phyloP scores from a whole-genome alignment of 2,797 vertebrate species.

The Clarias platycephalus region DNA sequence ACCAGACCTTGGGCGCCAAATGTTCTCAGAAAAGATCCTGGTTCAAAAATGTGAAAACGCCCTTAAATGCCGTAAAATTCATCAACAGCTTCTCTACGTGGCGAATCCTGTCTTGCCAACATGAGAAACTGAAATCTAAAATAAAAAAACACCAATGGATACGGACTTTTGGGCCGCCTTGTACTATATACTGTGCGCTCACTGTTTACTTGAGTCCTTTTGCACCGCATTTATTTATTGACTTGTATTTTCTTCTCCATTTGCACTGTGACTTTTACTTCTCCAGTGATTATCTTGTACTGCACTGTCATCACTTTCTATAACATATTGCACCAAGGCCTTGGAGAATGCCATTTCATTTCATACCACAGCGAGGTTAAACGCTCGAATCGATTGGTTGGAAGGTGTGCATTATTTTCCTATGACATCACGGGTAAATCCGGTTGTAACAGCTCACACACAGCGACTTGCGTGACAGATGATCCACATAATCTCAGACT shows the following conservation, averaged over 20 bases:
- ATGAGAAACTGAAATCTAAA: too few relatives aligned
- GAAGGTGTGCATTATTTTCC: background rate
- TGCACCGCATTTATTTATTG: background rate
- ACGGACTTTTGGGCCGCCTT: too few relatives aligned
- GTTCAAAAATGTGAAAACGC: too few relatives aligned
- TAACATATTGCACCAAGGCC: constrained; percentile 20
- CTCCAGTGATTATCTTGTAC: constrained; percentile 5
- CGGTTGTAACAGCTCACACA: background rate
- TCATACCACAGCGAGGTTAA: background rate
- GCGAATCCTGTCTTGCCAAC: too few relatives aligned
- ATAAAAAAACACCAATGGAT: too few relatives aligned
- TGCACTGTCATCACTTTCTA: constrained; percentile 5
- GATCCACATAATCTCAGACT: too few relatives aligned
- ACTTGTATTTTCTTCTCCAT: background rate
- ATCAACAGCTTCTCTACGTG: too few relatives aligned
- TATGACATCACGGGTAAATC: background rate
- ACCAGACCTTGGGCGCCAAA: too few relatives aligned
- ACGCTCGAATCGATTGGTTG: background rate
- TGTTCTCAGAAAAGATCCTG: too few relatives aligned
- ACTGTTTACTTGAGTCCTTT: background rate
- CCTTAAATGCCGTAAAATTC: too few relatives aligned
- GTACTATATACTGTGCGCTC: background rate
- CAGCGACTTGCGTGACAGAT: too few relatives aligned
- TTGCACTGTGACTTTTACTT: background rate
- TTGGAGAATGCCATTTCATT: constrained; percentile 11